Conservation (phyloP, 2,113 vertebrate species). For the Salvelinus fontinalis region DNA sequence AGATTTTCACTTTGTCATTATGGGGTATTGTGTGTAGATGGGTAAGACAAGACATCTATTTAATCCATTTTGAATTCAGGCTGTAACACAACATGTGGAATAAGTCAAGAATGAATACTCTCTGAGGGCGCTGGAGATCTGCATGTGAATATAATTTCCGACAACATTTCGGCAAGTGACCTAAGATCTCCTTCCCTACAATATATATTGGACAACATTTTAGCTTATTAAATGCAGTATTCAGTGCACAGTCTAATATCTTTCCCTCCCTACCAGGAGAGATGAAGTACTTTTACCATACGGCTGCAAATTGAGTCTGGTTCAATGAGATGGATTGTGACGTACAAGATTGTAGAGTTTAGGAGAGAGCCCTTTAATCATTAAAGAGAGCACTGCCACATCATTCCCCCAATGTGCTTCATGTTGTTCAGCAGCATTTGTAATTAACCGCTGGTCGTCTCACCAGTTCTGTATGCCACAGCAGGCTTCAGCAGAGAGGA, state of each 20-base stretch:
- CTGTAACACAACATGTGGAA: too few species aligned
- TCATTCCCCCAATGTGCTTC: conserved; percentile 66
- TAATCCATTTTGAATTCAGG: too few species aligned
- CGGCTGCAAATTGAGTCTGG: conserved; percentile 37
- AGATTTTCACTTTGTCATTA: too few species aligned
- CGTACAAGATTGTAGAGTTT: conserved; percentile 41
- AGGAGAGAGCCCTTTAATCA: conserved; percentile 49
- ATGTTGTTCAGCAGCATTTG: conserved; percentile 57
- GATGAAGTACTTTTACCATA: conserved; percentile 24
- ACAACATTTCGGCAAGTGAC: too few species aligned
- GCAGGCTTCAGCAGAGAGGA: conserved; percentile 1
- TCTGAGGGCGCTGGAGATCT: too few species aligned
- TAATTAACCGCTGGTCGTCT: conserved; percentile 59
- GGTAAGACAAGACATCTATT: too few species aligned
- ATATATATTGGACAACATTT: not conserved
- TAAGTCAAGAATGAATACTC: too few species aligned
- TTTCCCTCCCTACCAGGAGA: not conserved
- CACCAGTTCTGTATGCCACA: conserved; percentile 62
- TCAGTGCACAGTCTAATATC: not conserved
- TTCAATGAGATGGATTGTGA: conserved; percentile 41
- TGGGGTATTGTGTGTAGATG: too few species aligned
- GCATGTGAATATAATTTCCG: too few species aligned
- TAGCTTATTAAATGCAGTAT: not conserved
- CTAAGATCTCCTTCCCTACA: too few species aligned
- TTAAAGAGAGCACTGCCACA: conserved; percentile 60